These are phyloP conservation scores for Toxotes jaculatrix DNA, from an alignment of 2,113 vertebrate species.

Conservation along the genomic window DNA sequence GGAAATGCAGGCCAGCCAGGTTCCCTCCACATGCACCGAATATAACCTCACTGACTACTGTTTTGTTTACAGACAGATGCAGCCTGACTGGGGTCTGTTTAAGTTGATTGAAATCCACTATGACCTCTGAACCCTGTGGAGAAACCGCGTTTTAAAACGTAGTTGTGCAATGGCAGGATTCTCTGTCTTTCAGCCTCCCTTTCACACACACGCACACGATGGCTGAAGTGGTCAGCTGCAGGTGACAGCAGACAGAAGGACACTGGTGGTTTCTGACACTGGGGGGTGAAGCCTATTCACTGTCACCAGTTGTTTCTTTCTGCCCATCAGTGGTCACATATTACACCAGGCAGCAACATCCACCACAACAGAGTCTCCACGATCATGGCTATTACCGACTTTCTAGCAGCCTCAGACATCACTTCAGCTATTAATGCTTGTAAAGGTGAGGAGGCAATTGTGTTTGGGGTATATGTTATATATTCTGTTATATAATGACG, in stretches of 20 bases:
- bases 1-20: conserved; percentile 49
- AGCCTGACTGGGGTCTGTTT: conserved; percentile 13
- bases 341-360: conserved; percentile 30
- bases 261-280: conserved; percentile 79
- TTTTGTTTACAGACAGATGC: conserved; percentile 22
- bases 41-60: conserved; percentile 39
- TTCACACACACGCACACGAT: neutral
- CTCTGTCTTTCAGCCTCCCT: neutral
- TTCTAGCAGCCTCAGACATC: conserved; percentile 84
- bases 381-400: conserved; percentile 81
- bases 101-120: neutral
- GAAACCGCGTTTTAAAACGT: neutral
- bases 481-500: neutral
- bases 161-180: neutral
- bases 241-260: conserved; percentile 73
- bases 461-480: neutral
- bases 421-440: conserved; percentile 82
- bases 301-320: conserved; percentile 48
- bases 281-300: conserved; percentile 22
- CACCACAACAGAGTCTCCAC: conserved; percentile 44
- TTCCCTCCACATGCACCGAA: conserved; percentile 54
- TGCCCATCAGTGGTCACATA: conserved; percentile 29
- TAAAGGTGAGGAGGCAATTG: conserved; percentile 76
- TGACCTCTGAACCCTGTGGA: conserved; percentile 40
- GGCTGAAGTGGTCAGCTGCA: conserved; percentile 73